These are phyloP conservation scores for Hemiprocne comata DNA, from an alignment of 2,113 vertebrate species.

Conservation along the genomic window DNA sequence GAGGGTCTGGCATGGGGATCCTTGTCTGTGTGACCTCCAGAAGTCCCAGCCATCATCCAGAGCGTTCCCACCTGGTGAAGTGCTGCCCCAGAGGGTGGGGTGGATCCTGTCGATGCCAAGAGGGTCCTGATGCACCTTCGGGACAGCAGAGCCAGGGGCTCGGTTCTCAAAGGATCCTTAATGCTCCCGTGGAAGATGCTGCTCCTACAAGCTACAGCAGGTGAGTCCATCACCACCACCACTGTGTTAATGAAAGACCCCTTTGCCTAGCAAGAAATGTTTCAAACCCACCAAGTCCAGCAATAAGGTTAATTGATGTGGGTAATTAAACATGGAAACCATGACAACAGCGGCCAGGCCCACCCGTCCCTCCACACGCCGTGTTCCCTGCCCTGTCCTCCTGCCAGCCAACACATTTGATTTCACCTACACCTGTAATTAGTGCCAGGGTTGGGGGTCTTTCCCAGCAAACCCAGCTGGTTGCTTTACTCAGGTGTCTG, in stretches of 20 bases:
- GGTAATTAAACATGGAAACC: background rate
- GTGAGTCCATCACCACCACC: background rate
- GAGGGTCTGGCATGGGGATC: background rate
- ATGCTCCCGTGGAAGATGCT: fast-evolving
- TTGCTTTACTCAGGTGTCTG: background rate
- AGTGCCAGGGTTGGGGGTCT: background rate
- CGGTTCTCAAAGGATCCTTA: background rate
- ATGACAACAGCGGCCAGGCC: background rate
- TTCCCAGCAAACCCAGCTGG: background rate
- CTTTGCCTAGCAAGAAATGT: background rate
- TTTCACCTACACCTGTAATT: background rate
- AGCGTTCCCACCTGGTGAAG: background rate
- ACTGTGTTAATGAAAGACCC: background rate
- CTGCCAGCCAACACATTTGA: background rate
- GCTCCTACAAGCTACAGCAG: background rate
- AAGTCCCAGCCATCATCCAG: fast-evolving
- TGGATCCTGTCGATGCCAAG: background rate
- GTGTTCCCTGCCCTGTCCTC: background rate
- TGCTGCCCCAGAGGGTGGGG: background rate
- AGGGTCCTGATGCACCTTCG: background rate
- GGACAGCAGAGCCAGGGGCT: background rate
- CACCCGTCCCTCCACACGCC: background rate
- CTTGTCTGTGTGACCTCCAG: background rate
- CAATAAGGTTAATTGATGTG: background rate
- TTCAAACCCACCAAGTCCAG: background rate